phyloP scores from a whole-genome alignment of 30 jellyfish, hydroid and myxozoan genomes.

The Aurelia coerulea region DNA sequence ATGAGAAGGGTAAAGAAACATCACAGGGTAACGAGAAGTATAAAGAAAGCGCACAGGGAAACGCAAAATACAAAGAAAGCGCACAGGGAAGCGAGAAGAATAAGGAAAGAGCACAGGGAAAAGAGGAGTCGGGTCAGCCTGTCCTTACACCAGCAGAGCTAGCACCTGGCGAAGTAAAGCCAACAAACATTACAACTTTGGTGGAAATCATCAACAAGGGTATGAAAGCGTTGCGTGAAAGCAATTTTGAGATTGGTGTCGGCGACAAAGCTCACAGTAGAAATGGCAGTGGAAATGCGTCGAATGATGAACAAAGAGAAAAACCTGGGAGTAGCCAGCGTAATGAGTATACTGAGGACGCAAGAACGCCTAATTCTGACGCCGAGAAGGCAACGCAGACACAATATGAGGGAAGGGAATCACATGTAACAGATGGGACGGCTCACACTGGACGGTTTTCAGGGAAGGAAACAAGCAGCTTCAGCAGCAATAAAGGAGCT shows the following conservation, averaged over 20 bases:
- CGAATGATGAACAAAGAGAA: neutral
- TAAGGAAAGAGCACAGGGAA: neutral
- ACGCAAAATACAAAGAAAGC: neutral
- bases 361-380: neutral
- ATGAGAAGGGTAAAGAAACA: too few relatives aligned
- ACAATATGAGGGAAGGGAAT: neutral
- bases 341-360: neutral
- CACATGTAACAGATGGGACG: too few relatives aligned
- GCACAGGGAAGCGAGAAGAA: neutral
- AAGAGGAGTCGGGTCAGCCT: neutral
- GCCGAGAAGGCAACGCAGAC: neutral
- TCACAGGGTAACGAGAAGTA: neutral
- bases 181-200: constrained; percentile 13
- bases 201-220: constrained; percentile 60
- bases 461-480: neutral
- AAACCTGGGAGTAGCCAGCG: neutral
- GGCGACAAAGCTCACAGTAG: neutral
- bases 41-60: neutral
- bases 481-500: neutral
- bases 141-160: neutral
- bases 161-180: neutral
- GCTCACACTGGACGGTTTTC: too few relatives aligned
- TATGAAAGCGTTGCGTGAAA: constrained; percentile 61
- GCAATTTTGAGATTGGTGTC: constrained; percentile 41
- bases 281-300: neutral